phyloP scores from a whole-genome alignment of 2,113 vertebrate genomes.

The Pipra filicauda region DNA sequence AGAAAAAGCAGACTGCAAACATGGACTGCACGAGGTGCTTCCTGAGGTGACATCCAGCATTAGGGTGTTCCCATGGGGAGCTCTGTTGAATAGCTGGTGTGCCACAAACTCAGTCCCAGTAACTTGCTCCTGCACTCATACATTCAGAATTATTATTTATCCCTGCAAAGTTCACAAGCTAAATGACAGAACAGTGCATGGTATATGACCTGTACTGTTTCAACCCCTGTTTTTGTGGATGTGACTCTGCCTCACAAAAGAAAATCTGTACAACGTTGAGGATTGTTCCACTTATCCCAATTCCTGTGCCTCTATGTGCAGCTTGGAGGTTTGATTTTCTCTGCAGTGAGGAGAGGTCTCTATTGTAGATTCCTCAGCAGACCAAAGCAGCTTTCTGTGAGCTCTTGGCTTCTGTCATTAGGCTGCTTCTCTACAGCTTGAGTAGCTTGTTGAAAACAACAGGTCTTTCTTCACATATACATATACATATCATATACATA shows the following conservation, averaged over 20 bases:
- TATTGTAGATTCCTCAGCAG: neutral
- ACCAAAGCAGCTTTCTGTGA: neutral
- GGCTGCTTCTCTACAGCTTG: neutral
- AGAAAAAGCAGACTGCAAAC: neutral
- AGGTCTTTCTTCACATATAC: neutral
- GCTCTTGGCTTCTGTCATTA: neutral
- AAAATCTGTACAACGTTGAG: neutral
- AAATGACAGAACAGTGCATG: neutral
- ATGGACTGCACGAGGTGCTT: neutral
- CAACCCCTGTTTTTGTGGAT: neutral
- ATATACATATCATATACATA: neutral
- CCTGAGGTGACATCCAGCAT: neutral
- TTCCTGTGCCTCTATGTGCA: accelerated
- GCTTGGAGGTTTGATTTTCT: neutral
- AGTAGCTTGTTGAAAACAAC: neutral
- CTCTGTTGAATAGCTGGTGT: neutral
- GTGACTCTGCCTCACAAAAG: neutral
- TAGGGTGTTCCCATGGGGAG: neutral
- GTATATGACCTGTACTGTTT: neutral
- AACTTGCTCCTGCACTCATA: neutral
- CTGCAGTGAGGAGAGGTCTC: neutral
- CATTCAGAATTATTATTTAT: neutral
- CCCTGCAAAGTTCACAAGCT: neutral
- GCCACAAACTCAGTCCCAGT: neutral
- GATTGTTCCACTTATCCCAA: accelerated